These are phyloP conservation scores for Microplitis deprimator DNA, from an alignment of 2,888 invertebrate species.

Conservation along the genomic window DNA sequence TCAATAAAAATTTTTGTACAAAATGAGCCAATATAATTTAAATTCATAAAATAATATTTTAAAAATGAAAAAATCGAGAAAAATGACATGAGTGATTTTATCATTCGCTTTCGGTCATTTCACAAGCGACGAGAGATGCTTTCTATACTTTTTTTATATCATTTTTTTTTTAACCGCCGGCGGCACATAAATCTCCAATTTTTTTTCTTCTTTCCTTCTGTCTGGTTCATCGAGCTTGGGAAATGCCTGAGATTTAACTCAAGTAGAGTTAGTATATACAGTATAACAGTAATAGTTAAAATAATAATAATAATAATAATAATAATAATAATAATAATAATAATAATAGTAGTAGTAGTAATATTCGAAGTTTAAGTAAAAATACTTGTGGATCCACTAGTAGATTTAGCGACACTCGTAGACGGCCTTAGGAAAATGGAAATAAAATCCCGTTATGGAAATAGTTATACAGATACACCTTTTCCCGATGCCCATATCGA, in stretches of 20 bases:
- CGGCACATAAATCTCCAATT: slow-evolving; percentile 29
- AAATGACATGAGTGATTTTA: slow-evolving; percentile 20
- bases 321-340: neutral
- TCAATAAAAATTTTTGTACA: too few species aligned
- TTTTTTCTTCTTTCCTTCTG: slow-evolving; percentile 9
- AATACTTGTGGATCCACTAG: too few species aligned
- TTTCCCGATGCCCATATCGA: slow-evolving; percentile 52
- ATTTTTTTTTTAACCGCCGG: slow-evolving; percentile 22
- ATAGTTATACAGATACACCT: slow-evolving; percentile 47
- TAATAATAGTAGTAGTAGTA: neutral
- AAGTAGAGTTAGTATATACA: neutral
- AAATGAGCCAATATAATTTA: too few species aligned
- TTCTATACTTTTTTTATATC: slow-evolving; percentile 12
- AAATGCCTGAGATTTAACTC: slow-evolving; percentile 39
- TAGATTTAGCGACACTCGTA: neutral
- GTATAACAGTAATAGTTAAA: too few species aligned
- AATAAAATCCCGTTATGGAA: slow-evolving; percentile 64
- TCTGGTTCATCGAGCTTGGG: slow-evolving; percentile 12
- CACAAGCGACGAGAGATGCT: slow-evolving; percentile 25
- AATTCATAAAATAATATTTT: too few species aligned
- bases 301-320: slow-evolving; percentile 8
- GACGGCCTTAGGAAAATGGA: slow-evolving; percentile 55
- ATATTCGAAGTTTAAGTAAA: too few species aligned
- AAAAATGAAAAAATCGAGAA: neutral
- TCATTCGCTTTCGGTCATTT: neutral